These are phyloP conservation scores for Podarcis raffonei DNA, from an alignment of 2,113 vertebrate species.

Conservation along the genomic window DNA sequence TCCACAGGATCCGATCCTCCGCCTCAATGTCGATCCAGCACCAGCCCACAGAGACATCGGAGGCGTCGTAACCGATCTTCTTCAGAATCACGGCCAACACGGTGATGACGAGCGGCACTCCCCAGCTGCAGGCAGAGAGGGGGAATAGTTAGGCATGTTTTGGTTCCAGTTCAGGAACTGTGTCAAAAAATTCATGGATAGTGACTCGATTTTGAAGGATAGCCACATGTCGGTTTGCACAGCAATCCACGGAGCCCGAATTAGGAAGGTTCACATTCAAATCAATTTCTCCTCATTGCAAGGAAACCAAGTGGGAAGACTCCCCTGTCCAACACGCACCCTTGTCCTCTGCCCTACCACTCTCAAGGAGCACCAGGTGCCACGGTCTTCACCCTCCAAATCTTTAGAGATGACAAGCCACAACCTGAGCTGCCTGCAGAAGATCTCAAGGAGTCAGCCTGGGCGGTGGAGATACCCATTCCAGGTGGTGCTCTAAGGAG, in stretches of 20 bases:
- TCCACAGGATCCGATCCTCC: constrained; percentile 88
- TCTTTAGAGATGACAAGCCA: neutral
- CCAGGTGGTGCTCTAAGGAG: no score
- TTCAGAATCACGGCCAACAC: constrained; percentile 81
- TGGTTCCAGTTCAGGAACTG: no score
- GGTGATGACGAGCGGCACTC: constrained; percentile 88
- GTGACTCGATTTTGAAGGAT: no score
- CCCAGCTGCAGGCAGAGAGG: constrained; percentile 81
- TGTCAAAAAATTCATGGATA: no score
- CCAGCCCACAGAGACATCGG: constrained; percentile 96
- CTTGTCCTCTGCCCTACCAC: no score
- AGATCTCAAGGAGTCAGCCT: neutral
- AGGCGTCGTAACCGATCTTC: constrained; percentile 94
- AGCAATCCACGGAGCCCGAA: no score
- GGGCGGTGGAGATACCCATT: neutral
- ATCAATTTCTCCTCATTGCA: no score
- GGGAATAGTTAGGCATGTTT: neutral
- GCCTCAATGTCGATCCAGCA: constrained; percentile 90
- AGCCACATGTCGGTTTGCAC: no score
- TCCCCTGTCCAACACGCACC: no score
- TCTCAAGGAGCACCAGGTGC: no score
- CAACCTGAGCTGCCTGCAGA: neutral
- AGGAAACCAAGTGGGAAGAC: no score
- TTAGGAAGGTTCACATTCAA: no score
- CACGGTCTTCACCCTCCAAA: neutral